Percentiles rank a stretch among this genome's conserved stretches.
Conservation (phyloP, 2,888 invertebrate genomes). For the Augochlorella aurata region DNA sequence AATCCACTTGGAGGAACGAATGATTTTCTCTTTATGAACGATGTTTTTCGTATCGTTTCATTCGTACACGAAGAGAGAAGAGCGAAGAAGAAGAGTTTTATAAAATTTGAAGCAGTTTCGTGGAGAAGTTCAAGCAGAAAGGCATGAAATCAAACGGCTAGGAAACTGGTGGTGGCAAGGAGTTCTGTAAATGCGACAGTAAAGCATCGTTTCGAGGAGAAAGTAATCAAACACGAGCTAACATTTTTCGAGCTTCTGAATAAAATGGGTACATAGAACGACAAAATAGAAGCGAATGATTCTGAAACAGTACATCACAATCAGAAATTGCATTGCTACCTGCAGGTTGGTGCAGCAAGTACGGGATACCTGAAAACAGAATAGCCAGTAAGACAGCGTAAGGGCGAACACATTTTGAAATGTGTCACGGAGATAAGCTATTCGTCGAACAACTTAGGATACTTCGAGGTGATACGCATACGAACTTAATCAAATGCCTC, state of each 20-base stretch:
- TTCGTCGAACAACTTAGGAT: neutral
- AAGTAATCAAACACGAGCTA: neutral
- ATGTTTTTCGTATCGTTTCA: neutral
- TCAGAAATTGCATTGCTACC: constrained; percentile 9
- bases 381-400: neutral
- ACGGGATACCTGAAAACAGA: neutral
- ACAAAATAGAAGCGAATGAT: constrained; percentile 1
- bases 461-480: too few species aligned
- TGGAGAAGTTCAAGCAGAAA: neutral
- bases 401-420: neutral
- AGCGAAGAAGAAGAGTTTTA: neutral
- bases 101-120: neutral
- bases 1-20: neutral
- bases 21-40: neutral
- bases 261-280: neutral
- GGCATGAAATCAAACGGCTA: neutral
- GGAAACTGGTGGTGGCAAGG: neutral
- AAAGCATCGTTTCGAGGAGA: neutral
- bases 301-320: constrained; percentile 1
- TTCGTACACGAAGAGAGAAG: neutral
- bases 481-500: neutral
- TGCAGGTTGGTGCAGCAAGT: constrained; percentile 1
- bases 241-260: neutral
- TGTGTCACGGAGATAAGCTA: neutral
- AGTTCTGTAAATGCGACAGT: neutral